Percentiles rank a stretch among this genome's conserved stretches.
Conservation (phyloP, 2,888 invertebrate species). For the Mactromeris polynyma region DNA sequence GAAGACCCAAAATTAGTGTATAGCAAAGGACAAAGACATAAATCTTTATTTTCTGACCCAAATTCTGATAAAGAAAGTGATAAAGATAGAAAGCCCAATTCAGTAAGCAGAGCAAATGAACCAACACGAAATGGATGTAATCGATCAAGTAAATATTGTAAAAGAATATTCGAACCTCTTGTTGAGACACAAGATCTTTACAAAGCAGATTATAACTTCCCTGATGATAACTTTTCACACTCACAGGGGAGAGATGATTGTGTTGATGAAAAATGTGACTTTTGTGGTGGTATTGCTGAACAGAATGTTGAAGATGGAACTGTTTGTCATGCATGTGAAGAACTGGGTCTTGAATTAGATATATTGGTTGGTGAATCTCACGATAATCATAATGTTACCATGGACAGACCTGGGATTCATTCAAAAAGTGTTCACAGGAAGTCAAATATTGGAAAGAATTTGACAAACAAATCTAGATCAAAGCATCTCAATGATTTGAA, state of each 20-base stretch:
- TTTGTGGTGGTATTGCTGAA: constrained; percentile 48
- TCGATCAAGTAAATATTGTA: constrained; percentile 44
- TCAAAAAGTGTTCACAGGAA: not conserved
- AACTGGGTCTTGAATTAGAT: constrained; percentile 58
- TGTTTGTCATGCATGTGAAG: constrained; percentile 56
- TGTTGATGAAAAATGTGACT: constrained; percentile 48
- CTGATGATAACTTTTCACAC: not conserved
- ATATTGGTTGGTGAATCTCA: constrained; percentile 19
- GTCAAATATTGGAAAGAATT: not conserved
- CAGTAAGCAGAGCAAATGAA: not conserved
- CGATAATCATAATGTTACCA: not conserved
- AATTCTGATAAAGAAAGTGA: not conserved
- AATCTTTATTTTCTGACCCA: not conserved
- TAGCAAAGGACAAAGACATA: not conserved
- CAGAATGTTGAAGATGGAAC: constrained; percentile 21
- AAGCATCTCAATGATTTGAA: not conserved
- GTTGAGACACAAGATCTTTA: constrained; percentile 15
- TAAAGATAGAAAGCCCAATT: not conserved
- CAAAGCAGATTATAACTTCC: not conserved
- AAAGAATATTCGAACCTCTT: not conserved
- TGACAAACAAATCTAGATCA: not conserved
- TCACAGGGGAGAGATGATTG: not conserved
- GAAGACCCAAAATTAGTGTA: not conserved
- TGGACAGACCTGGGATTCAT: not conserved
- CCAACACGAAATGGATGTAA: constrained; percentile 12